Evolutionary conservation across 2,888 invertebrate species (phyloP), one percentile per base, ranked within the genome.

Genomic region (Drosophila anomalata): DNA sequence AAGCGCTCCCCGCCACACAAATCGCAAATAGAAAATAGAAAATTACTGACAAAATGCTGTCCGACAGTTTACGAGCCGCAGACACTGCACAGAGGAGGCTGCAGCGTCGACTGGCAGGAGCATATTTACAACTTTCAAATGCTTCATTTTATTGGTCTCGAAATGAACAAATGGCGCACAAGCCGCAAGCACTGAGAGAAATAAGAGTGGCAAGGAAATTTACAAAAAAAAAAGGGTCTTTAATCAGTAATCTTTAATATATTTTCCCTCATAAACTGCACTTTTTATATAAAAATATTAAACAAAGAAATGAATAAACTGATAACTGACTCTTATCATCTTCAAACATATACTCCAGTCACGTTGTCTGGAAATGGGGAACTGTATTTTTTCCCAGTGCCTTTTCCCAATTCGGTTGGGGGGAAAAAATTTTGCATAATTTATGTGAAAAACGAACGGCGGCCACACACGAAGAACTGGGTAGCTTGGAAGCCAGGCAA

Each of bases 111-210:
- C 78, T 79, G 79, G 54, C 76, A 83, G 87, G 47, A 62, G 58
- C 84, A 79, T 84, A 89, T 89, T 89, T 89, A 87, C 87, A 77
- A 83, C 85, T 82, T 85, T 79, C 75, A 87, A 89, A 87, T 87
- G 89, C 87, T 89, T 85, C 88, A 88, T 88, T 89, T 89, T 89
- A 89, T 89, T 90, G 89, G 90, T 89, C 89, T 90, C 89, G 89
- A 82, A 89, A 89, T 87, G 89, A 89, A 87, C 89, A 89, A 89
- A 89, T 89, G 87, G 80, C 86, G 87, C 73, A 78, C 80, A 81
- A 53, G 70, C 54, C 73, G 26, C 74, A 56, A 44, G 12, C 50
- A 53, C 33, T 72, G 24, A 47, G 17, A 67, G 29, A 58, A 47
- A 70, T 22, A 7, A 8, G 26, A 26, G 26, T 7, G 26, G 7